A percentile compares a stretch with the other conserved stretches of the same genome.
These are phyloP conservation scores for Excalfactoria chinensis DNA, from an alignment of 2,113 vertebrate species.

Conservation along the genomic window DNA sequence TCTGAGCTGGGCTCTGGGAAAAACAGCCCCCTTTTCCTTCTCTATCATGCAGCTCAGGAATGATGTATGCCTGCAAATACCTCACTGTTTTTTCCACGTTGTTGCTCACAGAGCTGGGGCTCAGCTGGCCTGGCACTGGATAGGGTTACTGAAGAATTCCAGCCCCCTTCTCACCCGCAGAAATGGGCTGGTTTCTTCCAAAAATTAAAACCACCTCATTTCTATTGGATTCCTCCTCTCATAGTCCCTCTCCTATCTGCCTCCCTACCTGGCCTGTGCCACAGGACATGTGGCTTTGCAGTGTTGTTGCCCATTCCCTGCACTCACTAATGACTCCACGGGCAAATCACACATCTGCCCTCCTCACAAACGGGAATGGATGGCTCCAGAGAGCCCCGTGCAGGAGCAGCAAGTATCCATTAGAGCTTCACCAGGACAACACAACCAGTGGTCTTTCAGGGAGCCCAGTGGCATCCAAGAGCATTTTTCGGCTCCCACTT, in stretches of 20 bases:
- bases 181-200: slow-evolving; percentile 17
- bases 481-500: not conserved
- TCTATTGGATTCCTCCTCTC: not conserved
- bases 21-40: not conserved
- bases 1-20: not conserved
- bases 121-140: slow-evolving; percentile 23
- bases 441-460: not conserved
- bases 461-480: not conserved
- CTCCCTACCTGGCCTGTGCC: not conserved
- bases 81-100: not conserved
- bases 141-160: slow-evolving; percentile 56
- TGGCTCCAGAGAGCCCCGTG: not conserved
- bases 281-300: fast-evolving
- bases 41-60: not conserved
- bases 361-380: not conserved
- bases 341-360: not conserved
- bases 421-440: not conserved
- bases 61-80: not conserved
- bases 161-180: slow-evolving; percentile 17
- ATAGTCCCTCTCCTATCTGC: fast-evolving
- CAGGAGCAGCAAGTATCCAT: not conserved
- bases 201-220: slow-evolving; percentile 7
- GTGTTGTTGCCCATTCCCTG: not conserved
- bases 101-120: not conserved
- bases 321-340: not conserved